Conservation (phyloP, 2,113 vertebrate genomes). For the Oxygymnocypris stewartii region DNA sequence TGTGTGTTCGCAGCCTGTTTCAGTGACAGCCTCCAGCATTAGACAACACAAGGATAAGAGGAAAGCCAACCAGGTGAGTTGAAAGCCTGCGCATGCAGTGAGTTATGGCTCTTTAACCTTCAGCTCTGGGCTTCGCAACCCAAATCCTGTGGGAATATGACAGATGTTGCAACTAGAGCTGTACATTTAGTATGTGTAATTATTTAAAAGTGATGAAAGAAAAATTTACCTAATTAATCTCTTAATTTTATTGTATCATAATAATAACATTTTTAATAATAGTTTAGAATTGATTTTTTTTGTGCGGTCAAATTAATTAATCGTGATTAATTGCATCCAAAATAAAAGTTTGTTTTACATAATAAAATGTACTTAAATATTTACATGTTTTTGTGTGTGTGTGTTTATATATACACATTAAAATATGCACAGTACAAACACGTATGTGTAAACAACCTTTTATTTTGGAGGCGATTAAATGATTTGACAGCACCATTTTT, state of each 20-base stretch:
- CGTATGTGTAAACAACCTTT: background rate
- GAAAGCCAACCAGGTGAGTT: slow-evolving; percentile 64
- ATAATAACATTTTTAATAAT: background rate
- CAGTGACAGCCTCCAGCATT: slow-evolving; percentile 67
- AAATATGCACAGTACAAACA: background rate
- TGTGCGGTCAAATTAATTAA: background rate
- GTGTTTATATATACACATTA: too few relatives aligned
- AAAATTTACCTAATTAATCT: background rate
- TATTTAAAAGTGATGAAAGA: background rate
- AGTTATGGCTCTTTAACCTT: background rate
- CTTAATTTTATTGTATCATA: background rate
- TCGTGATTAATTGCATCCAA: background rate
- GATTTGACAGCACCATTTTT: background rate
- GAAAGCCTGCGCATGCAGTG: background rate
- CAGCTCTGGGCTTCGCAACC: background rate
- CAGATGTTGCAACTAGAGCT: background rate
- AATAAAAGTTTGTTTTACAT: background rate
- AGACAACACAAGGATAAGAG: slow-evolving; percentile 65
- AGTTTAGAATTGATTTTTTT: background rate
- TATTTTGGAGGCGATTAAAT: background rate
- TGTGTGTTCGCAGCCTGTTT: slow-evolving; percentile 66
- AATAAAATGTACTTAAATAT: background rate
- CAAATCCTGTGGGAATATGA: background rate
- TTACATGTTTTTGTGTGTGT: too few relatives aligned
- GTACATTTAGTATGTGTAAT: background rate